Conservation (phyloP, 2,113 vertebrate genomes). For the Misgurnus mizolepis region DNA sequence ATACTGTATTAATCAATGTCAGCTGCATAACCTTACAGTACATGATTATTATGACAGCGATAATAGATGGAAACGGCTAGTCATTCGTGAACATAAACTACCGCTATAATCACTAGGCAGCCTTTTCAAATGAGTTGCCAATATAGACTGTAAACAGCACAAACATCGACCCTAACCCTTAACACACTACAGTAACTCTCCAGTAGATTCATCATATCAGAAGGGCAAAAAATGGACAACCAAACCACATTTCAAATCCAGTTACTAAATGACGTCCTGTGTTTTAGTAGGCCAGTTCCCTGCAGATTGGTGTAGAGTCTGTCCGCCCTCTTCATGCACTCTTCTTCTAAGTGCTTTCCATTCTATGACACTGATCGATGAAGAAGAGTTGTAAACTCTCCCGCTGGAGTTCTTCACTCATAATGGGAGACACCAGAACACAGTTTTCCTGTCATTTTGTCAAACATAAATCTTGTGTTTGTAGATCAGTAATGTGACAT, state of each 20-base stretch:
- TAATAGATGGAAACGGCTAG: background rate
- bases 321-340: constrained; percentile 39
- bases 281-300: constrained; percentile 46
- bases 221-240: background rate
- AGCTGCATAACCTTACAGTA: constrained; percentile 18
- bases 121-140: too few species aligned
- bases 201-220: background rate
- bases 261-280: constrained; percentile 25
- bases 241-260: constrained; percentile 34
- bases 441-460: constrained; percentile 39
- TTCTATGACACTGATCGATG: constrained; percentile 41
- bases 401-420: constrained; percentile 41
- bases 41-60: constrained; percentile 9
- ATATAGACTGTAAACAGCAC: too few species aligned
- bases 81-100: background rate
- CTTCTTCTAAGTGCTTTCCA: constrained; percentile 47
- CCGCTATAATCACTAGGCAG: too few species aligned
- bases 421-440: constrained; percentile 43
- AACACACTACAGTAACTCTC: background rate
- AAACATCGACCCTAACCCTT: background rate
- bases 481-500: constrained; percentile 17
- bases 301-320: constrained; percentile 18
- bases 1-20: background rate
- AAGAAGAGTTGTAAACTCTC: constrained; percentile 49
- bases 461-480: constrained; percentile 45